Base-by-base conservation (phyloP, 23 tunicate genomes). In the Ciona savignyi region DNA sequence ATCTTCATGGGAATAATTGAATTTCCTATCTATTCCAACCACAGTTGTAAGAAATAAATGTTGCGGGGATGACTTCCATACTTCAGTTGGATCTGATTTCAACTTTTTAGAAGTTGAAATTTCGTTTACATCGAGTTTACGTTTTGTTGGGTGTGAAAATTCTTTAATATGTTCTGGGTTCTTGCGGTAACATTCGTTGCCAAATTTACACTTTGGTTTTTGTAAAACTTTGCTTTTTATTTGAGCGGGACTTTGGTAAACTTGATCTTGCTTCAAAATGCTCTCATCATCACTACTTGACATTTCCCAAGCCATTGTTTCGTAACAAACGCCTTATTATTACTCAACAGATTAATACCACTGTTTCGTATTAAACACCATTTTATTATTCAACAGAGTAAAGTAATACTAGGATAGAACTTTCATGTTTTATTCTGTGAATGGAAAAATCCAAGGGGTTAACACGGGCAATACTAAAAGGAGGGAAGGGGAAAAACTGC, bases 1-100 rank as follows among this genome's bases (percentile, higher is more conserved):
- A 15, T 66, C 24, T 29, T 23, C 25, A 33, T 29, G 29, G 30
- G 31, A 33, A 67, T 84, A 78, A 66, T 91, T 91, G 42, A 67
- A 91, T 25, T 72, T 35, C 1, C 28, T 30, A 4, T 69, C 56
- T 23, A 91, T 71, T 4, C 86, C 97, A 62, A 28, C 63, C 30
- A 87, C 88, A 48, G 86, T 85, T n/a, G 91, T 83, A 23, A 91
- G 67, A 27, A 91, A 65, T 62, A 80, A 75, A 77, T 84, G 27
- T 25, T 67, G 33, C 21, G 97, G 97, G 19, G 62, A 60, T n/a
- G 81, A 48, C 2, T 64, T 24, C 85, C 81, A 90, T 22, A 84
- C 85, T 22, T 65, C 35, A 6, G 60, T 65, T 4, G 84, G 82
- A 19, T 48, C 25, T 2, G 33, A 23, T 74, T 51, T 26, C 60